These are phyloP conservation scores for Leptodactylus fuscus DNA, from an alignment of 2,113 vertebrate species.

Conservation along the genomic window DNA sequence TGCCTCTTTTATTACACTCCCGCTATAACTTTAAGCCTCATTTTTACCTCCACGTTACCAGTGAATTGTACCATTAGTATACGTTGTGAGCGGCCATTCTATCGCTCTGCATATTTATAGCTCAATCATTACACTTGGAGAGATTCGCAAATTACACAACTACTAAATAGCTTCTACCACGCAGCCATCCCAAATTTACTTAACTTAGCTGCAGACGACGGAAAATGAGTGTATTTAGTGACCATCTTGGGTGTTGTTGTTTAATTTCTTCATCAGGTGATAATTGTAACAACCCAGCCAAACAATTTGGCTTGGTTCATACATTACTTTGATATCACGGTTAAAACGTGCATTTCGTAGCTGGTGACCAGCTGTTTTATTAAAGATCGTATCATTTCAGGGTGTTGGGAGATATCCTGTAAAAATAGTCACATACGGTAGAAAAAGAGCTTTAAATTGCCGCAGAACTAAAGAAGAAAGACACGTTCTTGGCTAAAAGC, in stretches of 20 bases:
- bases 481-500: background rate
- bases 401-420: constrained; percentile 37
- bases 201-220: constrained; percentile 12
- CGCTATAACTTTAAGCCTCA: background rate
- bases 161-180: constrained; percentile 19
- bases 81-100: background rate
- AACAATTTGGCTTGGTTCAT: constrained; percentile 40
- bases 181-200: background rate
- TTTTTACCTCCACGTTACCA: background rate
- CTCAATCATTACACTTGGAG: constrained; percentile 36
- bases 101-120: constrained; percentile 9
- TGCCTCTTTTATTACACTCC: background rate
- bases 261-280: constrained; percentile 55
- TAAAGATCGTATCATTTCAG: constrained; percentile 39
- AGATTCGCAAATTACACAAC: constrained; percentile 31
- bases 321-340: constrained; percentile 42
- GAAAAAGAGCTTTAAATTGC: constrained; percentile 16
- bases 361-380: constrained; percentile 51
- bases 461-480: background rate
- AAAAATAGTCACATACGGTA: constrained; percentile 38
- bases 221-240: constrained; percentile 34
- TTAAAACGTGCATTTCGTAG: constrained; percentile 36
- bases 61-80: background rate
- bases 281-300: constrained; percentile 36
- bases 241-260: constrained; percentile 38